A percentile compares a stretch with the other conserved stretches of the same genome.
These are phyloP conservation scores for Chelon labrosus DNA, from an alignment of 2,797 vertebrate species.

Conservation along the genomic window DNA sequence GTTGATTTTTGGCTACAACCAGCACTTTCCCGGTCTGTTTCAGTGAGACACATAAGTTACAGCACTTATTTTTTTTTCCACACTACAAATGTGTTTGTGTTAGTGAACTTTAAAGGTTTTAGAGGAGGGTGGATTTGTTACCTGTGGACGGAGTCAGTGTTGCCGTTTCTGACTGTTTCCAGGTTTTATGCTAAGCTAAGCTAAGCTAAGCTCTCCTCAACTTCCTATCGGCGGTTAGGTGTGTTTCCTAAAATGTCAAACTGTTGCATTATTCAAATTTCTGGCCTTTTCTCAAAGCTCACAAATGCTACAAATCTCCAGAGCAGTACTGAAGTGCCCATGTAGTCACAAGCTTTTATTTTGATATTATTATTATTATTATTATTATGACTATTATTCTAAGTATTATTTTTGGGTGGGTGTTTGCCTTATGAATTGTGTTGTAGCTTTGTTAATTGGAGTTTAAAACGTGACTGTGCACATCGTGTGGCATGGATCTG, in stretches of 20 bases:
- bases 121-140: background rate
- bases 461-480: slow-evolving; percentile 79
- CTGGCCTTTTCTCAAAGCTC: slow-evolving; percentile 44
- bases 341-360: slow-evolving; percentile 63
- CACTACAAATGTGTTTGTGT: background rate
- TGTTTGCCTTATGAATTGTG: slow-evolving; percentile 74
- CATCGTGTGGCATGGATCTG: slow-evolving; percentile 82
- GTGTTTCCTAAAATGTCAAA: slow-evolving; percentile 27
- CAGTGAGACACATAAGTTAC: no score
- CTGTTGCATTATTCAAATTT: slow-evolving; percentile 22
- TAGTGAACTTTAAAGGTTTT: background rate
- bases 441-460: slow-evolving; percentile 82
- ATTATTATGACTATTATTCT: background rate
- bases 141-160: background rate
- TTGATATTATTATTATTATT: slow-evolving; percentile 34
- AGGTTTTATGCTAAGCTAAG: slow-evolving; percentile 13
- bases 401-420: slow-evolving; percentile 33
- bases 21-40: background rate
- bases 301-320: slow-evolving; percentile 37
- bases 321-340: slow-evolving; percentile 64
- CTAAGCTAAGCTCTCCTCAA: background rate
- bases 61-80: no score
- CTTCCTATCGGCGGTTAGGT: background rate
- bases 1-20: background rate
- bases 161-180: background rate